phyloP scores from a whole-genome alignment of 2,888 invertebrate genomes.

The Biston stratarius region DNA sequence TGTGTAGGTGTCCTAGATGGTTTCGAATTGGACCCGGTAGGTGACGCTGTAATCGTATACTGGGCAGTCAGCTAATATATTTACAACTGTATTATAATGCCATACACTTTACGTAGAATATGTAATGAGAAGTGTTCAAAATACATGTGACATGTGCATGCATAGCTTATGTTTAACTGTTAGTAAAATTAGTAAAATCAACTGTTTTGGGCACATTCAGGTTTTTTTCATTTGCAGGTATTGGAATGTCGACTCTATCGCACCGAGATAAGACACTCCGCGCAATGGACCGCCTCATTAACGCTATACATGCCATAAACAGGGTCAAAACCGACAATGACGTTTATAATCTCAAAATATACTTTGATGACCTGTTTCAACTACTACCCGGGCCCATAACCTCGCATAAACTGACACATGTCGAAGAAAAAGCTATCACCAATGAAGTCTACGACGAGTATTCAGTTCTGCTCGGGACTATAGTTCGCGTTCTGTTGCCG shows the following conservation, averaged over 20 bases:
- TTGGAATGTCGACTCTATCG: slow-evolving; percentile 23
- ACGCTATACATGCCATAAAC: slow-evolving; percentile 60
- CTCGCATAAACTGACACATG: slow-evolving; percentile 87
- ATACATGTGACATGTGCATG: slow-evolving; percentile 54
- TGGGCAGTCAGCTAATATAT: too few species aligned
- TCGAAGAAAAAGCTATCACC: slow-evolving; percentile 71
- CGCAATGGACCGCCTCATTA: slow-evolving; percentile 62
- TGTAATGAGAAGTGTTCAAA: slow-evolving; percentile 33
- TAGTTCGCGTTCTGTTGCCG: slow-evolving; percentile 81
- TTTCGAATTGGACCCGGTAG: too few species aligned
- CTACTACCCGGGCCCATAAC: slow-evolving; percentile 87
- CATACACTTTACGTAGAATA: background rate
- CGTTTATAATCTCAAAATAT: slow-evolving; percentile 52
- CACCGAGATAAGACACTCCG: slow-evolving; percentile 48
- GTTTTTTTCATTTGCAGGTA: slow-evolving; percentile 74
- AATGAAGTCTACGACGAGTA: slow-evolving; percentile 77
- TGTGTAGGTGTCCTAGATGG: too few species aligned
- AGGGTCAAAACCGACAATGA: slow-evolving; percentile 66
- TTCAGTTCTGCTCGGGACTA: slow-evolving; percentile 77
- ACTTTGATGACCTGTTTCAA: slow-evolving; percentile 47
- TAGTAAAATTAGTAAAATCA: slow-evolving; percentile 41
- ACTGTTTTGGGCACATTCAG: slow-evolving; percentile 83
- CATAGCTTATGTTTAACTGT: slow-evolving; percentile 37
- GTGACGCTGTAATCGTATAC: too few species aligned
- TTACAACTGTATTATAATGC: too few species aligned